A percentile compares a stretch with the other conserved stretches of the same genome.
Evolutionary conservation across 2,113 vertebrate genomes (phyloP).

Genomic region (Mormyrus iriodes): DNA sequence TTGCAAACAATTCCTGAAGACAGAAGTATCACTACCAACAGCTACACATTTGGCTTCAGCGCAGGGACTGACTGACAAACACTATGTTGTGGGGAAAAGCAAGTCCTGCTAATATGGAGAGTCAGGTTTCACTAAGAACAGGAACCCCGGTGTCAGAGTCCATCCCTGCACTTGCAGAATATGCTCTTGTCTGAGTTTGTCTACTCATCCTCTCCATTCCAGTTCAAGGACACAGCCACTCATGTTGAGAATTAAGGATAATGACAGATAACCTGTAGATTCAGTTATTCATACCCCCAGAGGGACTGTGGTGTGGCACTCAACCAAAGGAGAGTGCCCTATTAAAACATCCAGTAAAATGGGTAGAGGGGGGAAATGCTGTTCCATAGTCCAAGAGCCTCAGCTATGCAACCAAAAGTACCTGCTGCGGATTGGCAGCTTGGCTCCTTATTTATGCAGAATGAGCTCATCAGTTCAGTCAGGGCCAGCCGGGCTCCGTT

Average conservation of each 20-base stretch:
- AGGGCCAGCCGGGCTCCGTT: neutral
- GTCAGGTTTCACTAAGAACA: neutral
- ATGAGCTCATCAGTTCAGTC: conserved; percentile 1
- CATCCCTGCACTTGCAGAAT: neutral
- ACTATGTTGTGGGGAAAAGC: neutral
- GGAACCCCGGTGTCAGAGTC: neutral
- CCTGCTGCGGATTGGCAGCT: neutral
- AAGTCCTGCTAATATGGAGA: neutral
- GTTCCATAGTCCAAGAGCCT: neutral
- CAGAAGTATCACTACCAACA: neutral
- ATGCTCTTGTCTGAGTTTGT: neutral
- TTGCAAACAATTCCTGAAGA: neutral
- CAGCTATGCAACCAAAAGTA: neutral
- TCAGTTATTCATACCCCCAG: neutral
- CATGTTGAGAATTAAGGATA: neutral
- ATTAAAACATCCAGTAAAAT: neutral
- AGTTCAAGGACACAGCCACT: neutral
- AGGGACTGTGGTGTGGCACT: neutral
- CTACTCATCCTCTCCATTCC: neutral
- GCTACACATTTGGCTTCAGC: neutral
- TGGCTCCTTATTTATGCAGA: neutral
- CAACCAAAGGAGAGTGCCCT: neutral
- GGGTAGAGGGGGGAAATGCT: neutral
- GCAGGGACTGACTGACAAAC: neutral
- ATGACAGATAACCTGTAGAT: neutral